These are phyloP conservation scores for Polyommatus iphigenia DNA, from an alignment of 2,888 invertebrate species.

Conservation along the genomic window DNA sequence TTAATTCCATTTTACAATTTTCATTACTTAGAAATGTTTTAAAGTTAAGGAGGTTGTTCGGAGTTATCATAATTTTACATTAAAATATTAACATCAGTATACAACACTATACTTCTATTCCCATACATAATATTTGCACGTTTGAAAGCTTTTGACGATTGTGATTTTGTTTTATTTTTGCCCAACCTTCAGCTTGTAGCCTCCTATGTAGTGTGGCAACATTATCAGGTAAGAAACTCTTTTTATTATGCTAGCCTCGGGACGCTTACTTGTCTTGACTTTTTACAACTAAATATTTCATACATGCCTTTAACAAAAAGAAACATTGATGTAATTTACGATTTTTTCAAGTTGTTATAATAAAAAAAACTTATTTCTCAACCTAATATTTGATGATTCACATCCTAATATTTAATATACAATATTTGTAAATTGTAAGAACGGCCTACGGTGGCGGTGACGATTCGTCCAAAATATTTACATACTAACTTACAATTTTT, in stretches of 20 bases:
- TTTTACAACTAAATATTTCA: conserved; percentile 29
- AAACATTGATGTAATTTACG: background rate
- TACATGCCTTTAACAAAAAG: conserved; percentile 32
- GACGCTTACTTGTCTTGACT: conserved; percentile 22
- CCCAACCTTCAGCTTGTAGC: conserved; percentile 54
- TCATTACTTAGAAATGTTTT: background rate
- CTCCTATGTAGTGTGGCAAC: conserved; percentile 55
- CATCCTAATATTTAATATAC: background rate
- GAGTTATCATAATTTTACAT: background rate
- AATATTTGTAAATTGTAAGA: background rate
- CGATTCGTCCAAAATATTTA: background rate
- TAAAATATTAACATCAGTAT: background rate
- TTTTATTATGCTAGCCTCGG: conserved; percentile 22
- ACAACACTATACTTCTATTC: conserved; percentile 1
- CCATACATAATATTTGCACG: conserved; percentile 57
- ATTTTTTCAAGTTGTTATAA: background rate
- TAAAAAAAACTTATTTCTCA: background rate
- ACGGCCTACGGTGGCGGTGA: conserved; percentile 1
- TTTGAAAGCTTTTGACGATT: conserved; percentile 81
- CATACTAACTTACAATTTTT: background rate
- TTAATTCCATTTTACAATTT: background rate
- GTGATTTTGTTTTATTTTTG: conserved; percentile 77
- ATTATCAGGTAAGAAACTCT: conserved; percentile 61
- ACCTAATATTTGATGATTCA: background rate
- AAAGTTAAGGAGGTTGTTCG: background rate